phyloP scores from a whole-genome alignment of 2,797 vertebrate genomes.

The Enteromius trimaculatus region DNA sequence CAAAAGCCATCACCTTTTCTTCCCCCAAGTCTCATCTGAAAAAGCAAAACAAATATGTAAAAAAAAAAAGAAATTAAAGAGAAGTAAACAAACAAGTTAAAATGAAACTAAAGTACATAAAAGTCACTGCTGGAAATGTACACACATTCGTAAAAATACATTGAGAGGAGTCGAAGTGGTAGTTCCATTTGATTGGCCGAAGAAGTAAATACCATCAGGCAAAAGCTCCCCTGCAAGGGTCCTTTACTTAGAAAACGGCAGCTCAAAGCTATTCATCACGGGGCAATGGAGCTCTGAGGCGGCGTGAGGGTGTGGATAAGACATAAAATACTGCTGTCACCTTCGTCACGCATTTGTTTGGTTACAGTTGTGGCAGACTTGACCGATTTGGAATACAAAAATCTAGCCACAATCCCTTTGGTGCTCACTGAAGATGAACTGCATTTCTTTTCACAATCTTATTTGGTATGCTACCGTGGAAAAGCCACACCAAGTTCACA shows the following conservation, averaged over 20 bases:
- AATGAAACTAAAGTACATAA: constrained; percentile 72
- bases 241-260: constrained; percentile 69
- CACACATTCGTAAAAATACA: constrained; percentile 87
- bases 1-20: constrained; percentile 73
- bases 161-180: constrained; percentile 85
- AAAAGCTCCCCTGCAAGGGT: constrained; percentile 68
- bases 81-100: constrained; percentile 67
- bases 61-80: constrained; percentile 68
- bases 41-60: constrained; percentile 66
- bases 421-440: constrained; percentile 72
- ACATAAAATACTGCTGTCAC: constrained; percentile 28
- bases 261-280: constrained; percentile 79
- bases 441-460: constrained; percentile 70
- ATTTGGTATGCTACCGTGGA: constrained; percentile 57
- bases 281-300: constrained; percentile 63
- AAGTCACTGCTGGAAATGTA: constrained; percentile 89
- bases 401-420: constrained; percentile 75
- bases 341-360: constrained; percentile 66
- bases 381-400: constrained; percentile 70
- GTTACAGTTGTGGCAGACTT: constrained; percentile 72
- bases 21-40: constrained; percentile 77
- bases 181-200: constrained; percentile 78
- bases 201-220: constrained; percentile 67
- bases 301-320: background rate
- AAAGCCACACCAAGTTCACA: constrained; percentile 42